Conservation (phyloP, 2,113 vertebrate species). For the Tragelaphus scriptus region DNA sequence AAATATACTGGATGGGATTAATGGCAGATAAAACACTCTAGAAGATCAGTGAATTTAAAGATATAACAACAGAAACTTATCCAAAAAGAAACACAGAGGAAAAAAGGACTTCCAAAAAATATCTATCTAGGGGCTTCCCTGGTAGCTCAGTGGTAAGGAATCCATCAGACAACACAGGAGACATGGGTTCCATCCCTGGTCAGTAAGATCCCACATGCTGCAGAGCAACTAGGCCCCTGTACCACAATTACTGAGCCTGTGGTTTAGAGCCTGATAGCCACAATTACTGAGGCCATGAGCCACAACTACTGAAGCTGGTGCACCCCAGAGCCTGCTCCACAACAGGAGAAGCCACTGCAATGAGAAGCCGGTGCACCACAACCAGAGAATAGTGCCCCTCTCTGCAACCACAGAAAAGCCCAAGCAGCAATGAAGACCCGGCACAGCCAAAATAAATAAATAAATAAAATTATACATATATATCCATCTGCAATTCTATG, state of each 20-base stretch:
- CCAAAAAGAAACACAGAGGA: background rate
- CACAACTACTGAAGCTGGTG: background rate
- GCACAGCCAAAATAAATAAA: background rate
- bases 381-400: background rate
- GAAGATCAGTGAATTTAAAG: background rate
- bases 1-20: background rate
- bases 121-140: background rate
- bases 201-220: fast-evolving
- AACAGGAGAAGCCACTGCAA: background rate
- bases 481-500: background rate
- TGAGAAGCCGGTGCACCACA: background rate
- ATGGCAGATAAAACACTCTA: background rate
- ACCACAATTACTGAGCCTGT: background rate
- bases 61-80: background rate
- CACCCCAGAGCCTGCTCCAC: background rate
- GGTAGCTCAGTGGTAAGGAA: background rate
- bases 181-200: background rate
- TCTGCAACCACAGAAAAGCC: background rate
- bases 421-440: background rate
- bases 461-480: background rate
- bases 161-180: background rate
- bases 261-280: background rate
- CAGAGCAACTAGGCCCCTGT: background rate
- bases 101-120: background rate
- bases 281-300: background rate